Evolutionary conservation across 2,888 invertebrate genomes (phyloP), one percentile per base, ranked within the genome.

Genomic region (Phaonia tiefii): DNA sequence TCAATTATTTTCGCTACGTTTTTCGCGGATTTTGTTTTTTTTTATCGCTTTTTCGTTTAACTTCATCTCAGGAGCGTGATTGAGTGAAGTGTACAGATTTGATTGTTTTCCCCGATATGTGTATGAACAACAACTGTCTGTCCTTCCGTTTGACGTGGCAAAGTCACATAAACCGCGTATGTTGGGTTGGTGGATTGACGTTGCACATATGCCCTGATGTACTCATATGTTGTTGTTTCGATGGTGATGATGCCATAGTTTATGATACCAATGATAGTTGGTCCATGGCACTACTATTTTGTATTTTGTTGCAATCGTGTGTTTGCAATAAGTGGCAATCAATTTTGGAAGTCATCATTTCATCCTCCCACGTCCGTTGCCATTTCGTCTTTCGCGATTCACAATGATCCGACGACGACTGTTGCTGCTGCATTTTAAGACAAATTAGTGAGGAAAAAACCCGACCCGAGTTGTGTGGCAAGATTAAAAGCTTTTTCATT

Each of bases 1-100:
- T 63, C 63, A 63, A 42, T 63, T 63, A 63, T 63, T 42, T 63
- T 63, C 42, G 20, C 42, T 63, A 20, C 22, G 13, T 42, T 63
- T 42, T 31, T 63, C 39, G 42, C 3, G 15, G 15, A 49, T 15
- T 39, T 60, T 15, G 17, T 60, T 60, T 49, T 49, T 8, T 39
- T 39, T n/a, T 13, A 22, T 60, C 10, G 37, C 39, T 31, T 39
- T 2, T 22, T n/a, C 63, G 58, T 58, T 58, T n/a, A 37, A 31
- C 4, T 31, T 1, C 15, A 58, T 58, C 58, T 37, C 58, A 58
- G 58, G 58, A 58, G 58, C 37, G 37, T 58, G 58, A 58, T 58
- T 58, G 58, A 37, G 31, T 58, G 26, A 10, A 51, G 4, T 49
- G 20, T 5, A 56, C 10, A 31, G 31, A 58, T 37, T 60, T 37